These are phyloP conservation scores for Dicrurus megarhynchus DNA, from an alignment of 2,113 vertebrate genomes.

Conservation along the genomic window DNA sequence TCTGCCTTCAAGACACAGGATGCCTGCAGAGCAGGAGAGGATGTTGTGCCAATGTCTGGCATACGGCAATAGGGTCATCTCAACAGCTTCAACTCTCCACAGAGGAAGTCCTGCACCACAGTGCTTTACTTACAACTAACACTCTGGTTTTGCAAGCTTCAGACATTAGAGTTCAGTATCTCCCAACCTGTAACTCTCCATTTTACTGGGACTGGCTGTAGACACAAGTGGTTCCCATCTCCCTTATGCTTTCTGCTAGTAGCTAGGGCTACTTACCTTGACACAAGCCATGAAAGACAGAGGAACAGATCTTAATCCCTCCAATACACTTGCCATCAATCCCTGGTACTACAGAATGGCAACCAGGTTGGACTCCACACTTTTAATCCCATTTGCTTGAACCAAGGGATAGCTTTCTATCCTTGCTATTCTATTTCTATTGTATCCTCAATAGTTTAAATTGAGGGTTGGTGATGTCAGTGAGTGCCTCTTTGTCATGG, in stretches of 20 bases:
- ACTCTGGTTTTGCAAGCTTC: background rate
- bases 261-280: background rate
- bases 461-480: background rate
- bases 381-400: background rate
- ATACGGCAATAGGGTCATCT: background rate
- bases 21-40: background rate
- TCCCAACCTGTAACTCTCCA: background rate
- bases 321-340: background rate
- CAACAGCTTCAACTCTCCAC: background rate
- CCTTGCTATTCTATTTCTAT: background rate
- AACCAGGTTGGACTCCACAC: background rate
- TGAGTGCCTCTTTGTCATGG: no score
- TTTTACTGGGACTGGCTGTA: background rate
- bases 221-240: background rate
- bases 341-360: background rate
- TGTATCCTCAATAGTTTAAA: background rate
- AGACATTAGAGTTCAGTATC: background rate
- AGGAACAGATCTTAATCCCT: background rate
- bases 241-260: background rate
- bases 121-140: background rate
- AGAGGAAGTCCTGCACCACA: background rate
- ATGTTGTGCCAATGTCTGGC: accelerated
- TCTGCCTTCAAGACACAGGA: background rate
- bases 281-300: background rate
- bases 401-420: background rate